These are phyloP conservation scores for Mechanitis mazaeus DNA, from an alignment of 2,888 invertebrate genomes.

Conservation along the genomic window DNA sequence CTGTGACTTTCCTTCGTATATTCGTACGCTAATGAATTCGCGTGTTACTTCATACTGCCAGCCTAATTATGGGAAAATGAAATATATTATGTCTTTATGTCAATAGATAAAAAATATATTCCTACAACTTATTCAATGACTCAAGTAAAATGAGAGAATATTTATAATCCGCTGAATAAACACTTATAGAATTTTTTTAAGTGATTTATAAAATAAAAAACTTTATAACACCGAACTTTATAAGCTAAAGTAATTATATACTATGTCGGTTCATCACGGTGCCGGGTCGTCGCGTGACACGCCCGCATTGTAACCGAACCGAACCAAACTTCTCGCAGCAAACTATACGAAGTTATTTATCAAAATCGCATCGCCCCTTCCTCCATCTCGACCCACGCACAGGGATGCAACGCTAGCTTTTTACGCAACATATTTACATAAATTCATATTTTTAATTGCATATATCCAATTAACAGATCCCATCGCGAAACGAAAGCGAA, in stretches of 20 bases:
- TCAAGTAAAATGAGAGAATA: neutral
- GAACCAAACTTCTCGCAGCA: constrained; percentile 39
- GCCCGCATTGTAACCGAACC: constrained; percentile 30
- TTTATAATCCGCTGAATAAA: no score
- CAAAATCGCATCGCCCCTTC: constrained; percentile 43
- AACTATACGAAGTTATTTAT: constrained; percentile 46
- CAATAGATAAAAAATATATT: constrained; percentile 27
- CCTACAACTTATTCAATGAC: constrained; percentile 25
- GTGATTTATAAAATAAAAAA: no score
- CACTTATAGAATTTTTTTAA: no score
- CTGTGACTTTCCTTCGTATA: constrained; percentile 41
- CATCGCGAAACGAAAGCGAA: constrained; percentile 57
- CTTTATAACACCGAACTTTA: no score
- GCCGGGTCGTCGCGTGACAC: constrained; percentile 42
- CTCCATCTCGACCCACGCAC: constrained; percentile 31
- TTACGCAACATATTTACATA: constrained; percentile 34
- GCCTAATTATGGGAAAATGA: constrained; percentile 46
- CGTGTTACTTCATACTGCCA: constrained; percentile 42
- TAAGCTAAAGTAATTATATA: no score
- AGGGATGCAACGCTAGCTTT: constrained; percentile 65
- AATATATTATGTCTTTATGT: constrained; percentile 31
- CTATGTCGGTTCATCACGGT: constrained; percentile 22
- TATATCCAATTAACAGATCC: constrained; percentile 57
- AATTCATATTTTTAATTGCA: constrained; percentile 35
- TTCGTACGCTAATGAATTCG: constrained; percentile 49